Evolutionary conservation across 1,140 invertebrate species (phyloP), one percentile per base, ranked within the genome.

Genomic region (Branchinecta lindahli): DNA sequence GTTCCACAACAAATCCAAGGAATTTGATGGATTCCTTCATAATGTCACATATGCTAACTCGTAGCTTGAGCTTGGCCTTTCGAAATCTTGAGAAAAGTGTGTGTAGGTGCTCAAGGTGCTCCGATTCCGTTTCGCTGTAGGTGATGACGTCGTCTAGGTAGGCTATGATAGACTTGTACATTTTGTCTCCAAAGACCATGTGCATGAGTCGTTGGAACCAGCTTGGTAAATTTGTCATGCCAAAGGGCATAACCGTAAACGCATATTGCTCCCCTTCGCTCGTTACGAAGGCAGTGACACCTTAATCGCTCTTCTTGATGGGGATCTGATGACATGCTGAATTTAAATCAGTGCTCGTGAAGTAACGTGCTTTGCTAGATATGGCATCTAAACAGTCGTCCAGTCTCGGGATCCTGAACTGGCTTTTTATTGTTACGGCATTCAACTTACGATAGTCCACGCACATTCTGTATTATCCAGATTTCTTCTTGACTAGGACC

Each of bases 401-500:
- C 66, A 78, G 5, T 33, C 33, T 79, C 66, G 71, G 70, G 3
- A 85, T 69, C 73, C 80, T 81, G 73, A 76, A 82, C 20, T 68
- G 65, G 70, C 81, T 79, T 66, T 74, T 67, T 68, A 5, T 69
- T 12, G 78, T 82, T 8, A 77, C 71, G 0, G 33, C 15, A 73
- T 83, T 83, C 7, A 83, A 71, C 12, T 68, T 46, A 8, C 82
- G 72, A 73, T 79, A 84, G 73, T 85, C 82, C 0, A 84, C 73
- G 74, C 82, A 82, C 67, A 83, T 82, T 8, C 82, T 68, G 1
- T 73, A 72, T 0, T 71, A 71, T 4, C 77, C 77, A 70, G 83
- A 79, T 46, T 81, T 80, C 70, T 86, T 86, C 72, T 76, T 74
- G 0, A 83, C 78, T n/a, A 84, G 68, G 0, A 84, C 77, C 0